phyloP scores from a whole-genome alignment of 2,888 invertebrate species.

The Chymomyza caudatula region DNA sequence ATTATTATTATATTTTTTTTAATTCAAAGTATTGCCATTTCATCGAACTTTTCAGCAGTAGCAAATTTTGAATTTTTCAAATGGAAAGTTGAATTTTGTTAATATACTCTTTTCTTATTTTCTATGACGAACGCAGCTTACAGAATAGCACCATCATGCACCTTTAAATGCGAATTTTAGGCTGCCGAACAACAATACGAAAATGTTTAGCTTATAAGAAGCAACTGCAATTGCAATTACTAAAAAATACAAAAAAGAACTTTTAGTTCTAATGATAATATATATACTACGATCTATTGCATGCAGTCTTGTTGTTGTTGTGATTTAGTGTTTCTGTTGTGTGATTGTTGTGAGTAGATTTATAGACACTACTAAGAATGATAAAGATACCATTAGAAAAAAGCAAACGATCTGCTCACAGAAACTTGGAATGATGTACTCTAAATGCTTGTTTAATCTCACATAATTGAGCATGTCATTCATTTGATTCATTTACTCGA shows the following conservation, averaged over 20 bases:
- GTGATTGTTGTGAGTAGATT: background rate
- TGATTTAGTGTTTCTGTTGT: background rate
- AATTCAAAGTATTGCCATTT: conserved; percentile 70
- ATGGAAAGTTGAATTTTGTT: background rate
- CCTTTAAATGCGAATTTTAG: conserved; percentile 70
- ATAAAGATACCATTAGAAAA: background rate
- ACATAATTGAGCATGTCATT: background rate
- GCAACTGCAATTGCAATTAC: background rate
- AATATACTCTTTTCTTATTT: conserved; percentile 28
- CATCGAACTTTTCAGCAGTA: conserved; percentile 49
- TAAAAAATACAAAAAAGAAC: conserved; percentile 10
- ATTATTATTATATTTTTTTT: background rate
- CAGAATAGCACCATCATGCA: conserved; percentile 79
- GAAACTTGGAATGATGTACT: background rate
- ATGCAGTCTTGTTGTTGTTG: conserved; percentile 38
- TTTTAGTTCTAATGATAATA: conserved; percentile 9
- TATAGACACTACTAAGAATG: background rate
- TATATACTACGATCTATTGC: conserved; percentile 21
- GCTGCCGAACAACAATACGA: conserved; percentile 10
- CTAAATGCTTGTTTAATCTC: background rate
- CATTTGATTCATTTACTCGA: too few species aligned
- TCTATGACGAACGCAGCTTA: conserved; percentile 74
- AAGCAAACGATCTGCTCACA: background rate
- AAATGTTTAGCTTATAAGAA: background rate
- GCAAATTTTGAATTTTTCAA: background rate